phyloP scores from a whole-genome alignment of 2,888 invertebrate species.

The Pseudococcus longispinus region DNA sequence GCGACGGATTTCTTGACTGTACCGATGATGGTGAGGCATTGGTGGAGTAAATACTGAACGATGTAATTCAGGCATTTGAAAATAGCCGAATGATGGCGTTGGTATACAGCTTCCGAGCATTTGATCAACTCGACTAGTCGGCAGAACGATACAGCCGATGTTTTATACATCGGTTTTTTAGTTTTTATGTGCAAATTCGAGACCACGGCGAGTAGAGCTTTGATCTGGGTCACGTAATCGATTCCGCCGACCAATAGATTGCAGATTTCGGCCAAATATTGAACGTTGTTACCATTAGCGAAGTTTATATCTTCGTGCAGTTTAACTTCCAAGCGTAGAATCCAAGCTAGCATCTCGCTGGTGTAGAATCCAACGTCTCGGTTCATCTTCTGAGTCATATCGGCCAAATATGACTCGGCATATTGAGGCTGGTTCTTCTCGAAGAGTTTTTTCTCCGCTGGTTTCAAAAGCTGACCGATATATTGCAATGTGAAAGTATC shows the following conservation, averaged over 20 bases:
- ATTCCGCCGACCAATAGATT: slow-evolving; percentile 68
- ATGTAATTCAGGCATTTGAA: slow-evolving; percentile 78
- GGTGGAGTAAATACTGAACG: slow-evolving; percentile 70
- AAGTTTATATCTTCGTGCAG: slow-evolving; percentile 62
- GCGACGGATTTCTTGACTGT: background rate
- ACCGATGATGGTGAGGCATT: slow-evolving; percentile 31
- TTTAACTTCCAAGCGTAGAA: slow-evolving; percentile 69
- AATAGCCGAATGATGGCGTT: slow-evolving; percentile 73
- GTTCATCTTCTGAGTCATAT: slow-evolving; percentile 40
- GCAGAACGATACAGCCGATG: slow-evolving; percentile 63
- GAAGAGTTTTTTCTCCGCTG: slow-evolving; percentile 51
- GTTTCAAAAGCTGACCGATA: slow-evolving; percentile 26
- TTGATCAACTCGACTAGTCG: slow-evolving; percentile 82
- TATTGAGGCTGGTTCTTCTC: slow-evolving; percentile 11
- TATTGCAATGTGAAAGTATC: slow-evolving; percentile 39
- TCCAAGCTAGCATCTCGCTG: slow-evolving; percentile 69
- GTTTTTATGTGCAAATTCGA: slow-evolving; percentile 76
- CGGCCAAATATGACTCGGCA: background rate
- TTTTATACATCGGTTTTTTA: slow-evolving; percentile 79
- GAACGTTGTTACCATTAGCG: slow-evolving; percentile 65
- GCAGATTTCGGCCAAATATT: slow-evolving; percentile 67
- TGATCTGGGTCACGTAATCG: slow-evolving; percentile 73
- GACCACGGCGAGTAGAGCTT: slow-evolving; percentile 68
- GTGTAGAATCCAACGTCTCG: slow-evolving; percentile 33
- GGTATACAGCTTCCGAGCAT: slow-evolving; percentile 75